Conservation (phyloP, 2,113 vertebrate species). For the Phalacrocorax carbo region DNA sequence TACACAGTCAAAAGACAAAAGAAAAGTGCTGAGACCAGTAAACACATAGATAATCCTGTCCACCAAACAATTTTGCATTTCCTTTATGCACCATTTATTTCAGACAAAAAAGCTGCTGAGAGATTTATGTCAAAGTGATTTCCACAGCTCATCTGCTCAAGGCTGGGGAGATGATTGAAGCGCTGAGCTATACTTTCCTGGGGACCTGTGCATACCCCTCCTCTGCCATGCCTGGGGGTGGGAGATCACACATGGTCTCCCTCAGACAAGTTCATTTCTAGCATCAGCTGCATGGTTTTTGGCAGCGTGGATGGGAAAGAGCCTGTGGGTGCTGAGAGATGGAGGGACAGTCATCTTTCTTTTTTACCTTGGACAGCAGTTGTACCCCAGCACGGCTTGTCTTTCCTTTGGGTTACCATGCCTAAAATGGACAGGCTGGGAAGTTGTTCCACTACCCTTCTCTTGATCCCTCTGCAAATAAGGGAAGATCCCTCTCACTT, state of each 20-base stretch:
- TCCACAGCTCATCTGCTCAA: not conserved
- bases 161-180: not conserved
- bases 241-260: not conserved
- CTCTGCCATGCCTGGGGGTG: not conserved
- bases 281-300: not conserved
- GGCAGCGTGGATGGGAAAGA: not conserved
- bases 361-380: not conserved
- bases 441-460: not conserved
- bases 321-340: fast-evolving
- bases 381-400: no score
- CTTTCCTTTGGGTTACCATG: not conserved
- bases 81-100: constrained; percentile 52
- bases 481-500: fast-evolving
- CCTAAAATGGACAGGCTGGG: not conserved
- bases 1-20: constrained; percentile 11
- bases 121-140: constrained; percentile 40
- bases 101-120: constrained; percentile 31
- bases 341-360: not conserved
- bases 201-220: not conserved
- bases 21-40: constrained; percentile 33
- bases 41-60: constrained; percentile 39
- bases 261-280: not conserved
- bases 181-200: not conserved
- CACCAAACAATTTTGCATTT: constrained; percentile 49
- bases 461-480: not conserved